Evolutionary conservation across 2,888 invertebrate species (phyloP), one percentile per base, ranked within the genome.

Genomic region (Spodoptera littoralis): DNA sequence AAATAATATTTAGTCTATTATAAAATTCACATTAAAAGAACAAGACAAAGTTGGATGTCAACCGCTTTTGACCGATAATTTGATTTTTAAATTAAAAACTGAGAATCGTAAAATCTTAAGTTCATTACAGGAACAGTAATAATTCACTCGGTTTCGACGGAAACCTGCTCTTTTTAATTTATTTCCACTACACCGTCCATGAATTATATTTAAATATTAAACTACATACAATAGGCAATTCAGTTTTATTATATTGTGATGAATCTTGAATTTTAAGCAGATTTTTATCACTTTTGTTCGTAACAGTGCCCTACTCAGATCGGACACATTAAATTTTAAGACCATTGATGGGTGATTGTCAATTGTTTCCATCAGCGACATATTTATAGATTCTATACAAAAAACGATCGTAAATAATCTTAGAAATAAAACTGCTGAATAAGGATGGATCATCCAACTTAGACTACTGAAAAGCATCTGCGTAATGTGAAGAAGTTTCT

Each of bases 161-260:
- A 73, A 75, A 69, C 73, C 62, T 66, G 68, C 53, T 80, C 51
- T 53, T 74, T 69, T 75, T 63, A 66, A 66, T 70, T 67, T 75
- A 65, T 72, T 64, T 70, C 60, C 47, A 44, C 51, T 52, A 51
- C 45, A 50, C 57, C 60, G 65, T 51, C 61, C 49, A 61, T 72
- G 70, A 70, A 74, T 75, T 77, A 75, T 77, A 69, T 77, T 80
- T 73, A 72, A 78, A 71, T 77, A 77, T 79, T 73, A 76, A 79
- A 75, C 63, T 70, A 76, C 54, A 66, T 75, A 79, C 80, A 79
- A 80, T 77, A 65, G 78, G 60, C 63, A 66, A 59, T 80, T 76
- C 60, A 60, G 57, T 76, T 79, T 80, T 79, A 80, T 73, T 64
- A 71, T 65, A 64, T 67, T 67, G 63, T 46, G 65, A 67, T 70